Base-by-base conservation (phyloP, 2,888 invertebrate genomes). In the Syrphus vitripennis region DNA sequence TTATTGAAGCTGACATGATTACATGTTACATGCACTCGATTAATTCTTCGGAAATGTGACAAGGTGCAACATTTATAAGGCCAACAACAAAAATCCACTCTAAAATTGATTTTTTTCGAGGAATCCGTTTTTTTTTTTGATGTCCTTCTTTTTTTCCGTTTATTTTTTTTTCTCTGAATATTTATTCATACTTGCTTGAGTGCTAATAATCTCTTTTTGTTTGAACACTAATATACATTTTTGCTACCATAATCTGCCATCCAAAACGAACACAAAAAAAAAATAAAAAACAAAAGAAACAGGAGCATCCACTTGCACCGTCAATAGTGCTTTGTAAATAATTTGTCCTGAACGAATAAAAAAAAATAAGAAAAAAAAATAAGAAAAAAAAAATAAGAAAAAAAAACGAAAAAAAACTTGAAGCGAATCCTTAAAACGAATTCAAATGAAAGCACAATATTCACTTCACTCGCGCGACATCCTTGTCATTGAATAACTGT, bases 371-470 rank as follows among this genome's bases (percentile, higher is more conserved):
- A n/a, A n/a, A n/a, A n/a, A n/a, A n/a, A n/a, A n/a, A n/a, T n/a
- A n/a, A n/a, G n/a, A n/a, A n/a, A n/a, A n/a, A n/a, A n/a, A n/a
- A n/a, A n/a, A n/a, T n/a, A n/a, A n/a, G n/a, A n/a, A n/a, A n/a
- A n/a, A n/a, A n/a, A n/a, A n/a, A n/a, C n/a, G n/a, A n/a, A n/a
- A n/a, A 59, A 76, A 76, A 48, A 67, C 42, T 2, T 29, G 19
- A 55, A 59, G 65, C 45, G 48, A 75, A 75, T 63, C 63, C 61
- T 78, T 72, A 69, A 83, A 83, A 77, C 77, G 48, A 78, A 78
- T 83, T 78, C 70, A 78, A 83, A 83, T 83, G 83, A 69, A 78
- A 83, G 79, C 83, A 83, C 78, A 83, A 70, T 59, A 59, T 83
- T 75, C 74, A 79, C 61, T 79, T 74, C 59, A 21, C 61, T 57